phyloP scores from a whole-genome alignment of 2,797 vertebrate genomes.

The Cygnus olor region DNA sequence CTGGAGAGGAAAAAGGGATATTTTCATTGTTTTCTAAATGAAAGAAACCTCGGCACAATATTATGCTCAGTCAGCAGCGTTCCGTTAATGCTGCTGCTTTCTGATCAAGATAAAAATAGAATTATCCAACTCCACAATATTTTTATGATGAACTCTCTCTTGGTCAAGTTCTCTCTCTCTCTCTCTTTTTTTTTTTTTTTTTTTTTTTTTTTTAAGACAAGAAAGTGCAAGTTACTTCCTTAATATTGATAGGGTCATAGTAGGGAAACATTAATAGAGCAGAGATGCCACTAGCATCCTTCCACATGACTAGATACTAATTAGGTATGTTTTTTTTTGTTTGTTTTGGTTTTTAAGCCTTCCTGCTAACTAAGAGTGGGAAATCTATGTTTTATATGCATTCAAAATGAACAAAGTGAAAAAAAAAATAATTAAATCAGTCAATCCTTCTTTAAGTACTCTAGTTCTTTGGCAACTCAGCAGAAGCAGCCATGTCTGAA shows the following conservation, averaged over 20 bases:
- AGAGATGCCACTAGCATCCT: constrained; percentile 32
- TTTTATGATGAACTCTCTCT: constrained; percentile 23
- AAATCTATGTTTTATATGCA: neutral
- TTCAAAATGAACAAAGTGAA: neutral
- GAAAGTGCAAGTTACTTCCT: constrained; percentile 32
- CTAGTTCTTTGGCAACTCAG: neutral
- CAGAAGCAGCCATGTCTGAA: neutral
- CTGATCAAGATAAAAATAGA: constrained; percentile 13
- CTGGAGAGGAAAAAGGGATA: neutral
- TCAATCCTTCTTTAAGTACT: neutral
- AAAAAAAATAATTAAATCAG: too few species aligned
- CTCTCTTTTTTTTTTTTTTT: neutral
- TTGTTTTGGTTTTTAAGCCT: neutral
- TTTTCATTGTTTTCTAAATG: neutral
- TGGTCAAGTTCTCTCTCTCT: neutral
- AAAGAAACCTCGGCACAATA: constrained; percentile 29
- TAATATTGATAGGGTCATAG: constrained; percentile 46
- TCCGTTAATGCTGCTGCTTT: neutral
- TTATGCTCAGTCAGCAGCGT: constrained; percentile 19
- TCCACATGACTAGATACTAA: constrained; percentile 37
- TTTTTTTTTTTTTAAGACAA: neutral
- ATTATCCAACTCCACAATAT: neutral
- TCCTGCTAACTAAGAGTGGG: neutral
- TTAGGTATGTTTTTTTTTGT: neutral
- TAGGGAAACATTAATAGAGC: constrained; percentile 39